Conservation (phyloP, 2,113 vertebrate species). For the Tachysurus vachellii region DNA sequence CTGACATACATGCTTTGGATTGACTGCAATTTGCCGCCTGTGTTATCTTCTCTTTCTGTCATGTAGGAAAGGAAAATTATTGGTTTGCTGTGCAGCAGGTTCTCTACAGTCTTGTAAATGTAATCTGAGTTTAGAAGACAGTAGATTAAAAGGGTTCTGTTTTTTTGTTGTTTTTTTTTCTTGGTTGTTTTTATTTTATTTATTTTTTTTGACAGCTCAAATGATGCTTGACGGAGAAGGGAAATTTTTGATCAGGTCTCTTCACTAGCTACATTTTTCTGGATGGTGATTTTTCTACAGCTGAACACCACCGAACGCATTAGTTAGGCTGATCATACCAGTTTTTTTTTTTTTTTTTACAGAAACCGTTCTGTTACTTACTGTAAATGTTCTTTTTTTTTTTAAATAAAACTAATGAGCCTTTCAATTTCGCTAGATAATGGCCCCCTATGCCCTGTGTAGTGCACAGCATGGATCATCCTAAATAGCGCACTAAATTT, state of each 20-base stretch:
- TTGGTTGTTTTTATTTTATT: background rate
- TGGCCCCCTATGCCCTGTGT: constrained; percentile 17
- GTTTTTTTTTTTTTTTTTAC: background rate
- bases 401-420: constrained; percentile 18
- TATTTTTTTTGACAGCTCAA: constrained; percentile 5
- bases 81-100: constrained; percentile 13
- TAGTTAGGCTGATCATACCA: background rate
- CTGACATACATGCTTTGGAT: constrained; percentile 32
- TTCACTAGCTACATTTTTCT: background rate
- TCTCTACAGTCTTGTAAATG: constrained; percentile 20
- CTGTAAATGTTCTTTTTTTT: constrained; percentile 18
- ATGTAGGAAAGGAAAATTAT: background rate
- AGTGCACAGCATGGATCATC: constrained; percentile 35
- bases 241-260: background rate
- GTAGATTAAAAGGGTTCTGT: background rate
- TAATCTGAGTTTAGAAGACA: constrained; percentile 15
- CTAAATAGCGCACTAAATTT: constrained; percentile 34
- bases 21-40: constrained; percentile 9
- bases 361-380: constrained; percentile 4
- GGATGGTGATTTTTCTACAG: background rate
- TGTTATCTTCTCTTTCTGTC: constrained; percentile 36
- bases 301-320: background rate
- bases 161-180: background rate
- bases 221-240: constrained; percentile 8
- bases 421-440: constrained; percentile 29